phyloP scores from a whole-genome alignment of 2,113 vertebrate genomes.

The Vulpes lagopus region DNA sequence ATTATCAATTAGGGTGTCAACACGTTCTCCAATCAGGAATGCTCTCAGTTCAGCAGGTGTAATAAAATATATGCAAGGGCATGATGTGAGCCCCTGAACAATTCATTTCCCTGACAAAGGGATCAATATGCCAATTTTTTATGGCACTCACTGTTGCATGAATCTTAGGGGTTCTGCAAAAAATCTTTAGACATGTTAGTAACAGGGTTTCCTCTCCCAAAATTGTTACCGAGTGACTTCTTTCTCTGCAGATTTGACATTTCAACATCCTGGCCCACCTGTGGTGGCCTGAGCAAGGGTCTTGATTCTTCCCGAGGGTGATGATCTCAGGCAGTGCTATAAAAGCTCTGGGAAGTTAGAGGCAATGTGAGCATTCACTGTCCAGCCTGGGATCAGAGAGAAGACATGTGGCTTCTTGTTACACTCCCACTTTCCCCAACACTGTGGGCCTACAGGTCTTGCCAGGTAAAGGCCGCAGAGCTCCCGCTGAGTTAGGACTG shows the following conservation, averaged over 20 bases:
- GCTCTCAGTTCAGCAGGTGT: conserved; percentile 20
- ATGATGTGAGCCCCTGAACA: conserved; percentile 54
- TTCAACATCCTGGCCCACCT: not conserved
- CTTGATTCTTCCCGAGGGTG: not conserved
- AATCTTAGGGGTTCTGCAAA: conserved; percentile 63
- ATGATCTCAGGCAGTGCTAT: not conserved
- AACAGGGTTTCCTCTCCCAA: conserved; percentile 60
- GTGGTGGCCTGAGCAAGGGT: not conserved
- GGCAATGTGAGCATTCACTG: not conserved
- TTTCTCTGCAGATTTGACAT: conserved; percentile 48
- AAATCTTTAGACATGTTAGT: conserved; percentile 54
- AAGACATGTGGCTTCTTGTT: not conserved
- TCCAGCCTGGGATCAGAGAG: not conserved
- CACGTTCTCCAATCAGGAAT: conserved; percentile 71
- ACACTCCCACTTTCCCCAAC: too few relatives aligned
- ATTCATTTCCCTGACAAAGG: conserved; percentile 80
- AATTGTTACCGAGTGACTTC: conserved; percentile 34
- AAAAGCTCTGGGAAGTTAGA: not conserved
- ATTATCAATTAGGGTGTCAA: conserved; percentile 79
- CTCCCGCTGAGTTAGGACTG: not conserved
- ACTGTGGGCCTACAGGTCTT: not conserved
- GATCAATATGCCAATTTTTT: conserved; percentile 79
- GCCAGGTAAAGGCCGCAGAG: too few relatives aligned
- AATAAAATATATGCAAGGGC: conserved; percentile 68
- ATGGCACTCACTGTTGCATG: conserved; percentile 69